Evolutionary conservation across 2,888 invertebrate genomes (phyloP).

Genomic region (Drosophila paracracens): DNA sequence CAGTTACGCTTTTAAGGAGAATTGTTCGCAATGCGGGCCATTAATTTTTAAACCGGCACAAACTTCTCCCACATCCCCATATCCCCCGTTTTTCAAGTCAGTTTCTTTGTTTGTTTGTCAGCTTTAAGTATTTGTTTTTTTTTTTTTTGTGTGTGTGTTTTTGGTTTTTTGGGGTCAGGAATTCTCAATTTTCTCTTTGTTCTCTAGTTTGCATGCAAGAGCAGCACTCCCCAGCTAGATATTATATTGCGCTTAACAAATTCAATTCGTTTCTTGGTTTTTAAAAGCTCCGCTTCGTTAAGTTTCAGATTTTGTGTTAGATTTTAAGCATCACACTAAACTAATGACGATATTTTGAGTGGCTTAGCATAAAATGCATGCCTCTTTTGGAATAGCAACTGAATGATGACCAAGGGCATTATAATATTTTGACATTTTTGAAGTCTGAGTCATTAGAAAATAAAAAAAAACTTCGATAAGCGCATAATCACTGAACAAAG

Average conservation of each 20-base stretch:
- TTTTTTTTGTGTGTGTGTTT: slow-evolving; percentile 20
- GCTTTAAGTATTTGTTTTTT: slow-evolving; percentile 20
- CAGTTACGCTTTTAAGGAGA: neutral
- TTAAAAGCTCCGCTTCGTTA: slow-evolving; percentile 20
- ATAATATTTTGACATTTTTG: slow-evolving; percentile 13
- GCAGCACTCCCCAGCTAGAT: slow-evolving; percentile 22
- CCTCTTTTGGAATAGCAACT: neutral
- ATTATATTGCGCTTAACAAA: slow-evolving; percentile 33
- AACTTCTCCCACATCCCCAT: slow-evolving; percentile 16
- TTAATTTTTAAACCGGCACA: slow-evolving; percentile 12
- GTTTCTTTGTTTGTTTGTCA: slow-evolving; percentile 47
- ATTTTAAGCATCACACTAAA: neutral
- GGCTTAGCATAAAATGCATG: neutral
- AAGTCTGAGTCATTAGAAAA: slow-evolving; percentile 36
- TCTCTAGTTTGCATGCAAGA: slow-evolving; percentile 45
- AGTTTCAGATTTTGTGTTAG: slow-evolving; percentile 14
- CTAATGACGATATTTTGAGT: neutral
- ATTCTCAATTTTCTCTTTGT: slow-evolving; percentile 54
- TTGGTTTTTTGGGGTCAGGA: slow-evolving; percentile 53
- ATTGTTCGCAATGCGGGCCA: slow-evolving; percentile 18
- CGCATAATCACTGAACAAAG: slow-evolving; percentile 19
- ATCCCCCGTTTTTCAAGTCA: slow-evolving; percentile 18
- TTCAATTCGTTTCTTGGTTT: neutral
- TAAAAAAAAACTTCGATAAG: slow-evolving; percentile 29
- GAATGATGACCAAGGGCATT: neutral